phyloP scores from a whole-genome alignment of 2,888 invertebrate genomes.

The Hetaerina titia region DNA sequence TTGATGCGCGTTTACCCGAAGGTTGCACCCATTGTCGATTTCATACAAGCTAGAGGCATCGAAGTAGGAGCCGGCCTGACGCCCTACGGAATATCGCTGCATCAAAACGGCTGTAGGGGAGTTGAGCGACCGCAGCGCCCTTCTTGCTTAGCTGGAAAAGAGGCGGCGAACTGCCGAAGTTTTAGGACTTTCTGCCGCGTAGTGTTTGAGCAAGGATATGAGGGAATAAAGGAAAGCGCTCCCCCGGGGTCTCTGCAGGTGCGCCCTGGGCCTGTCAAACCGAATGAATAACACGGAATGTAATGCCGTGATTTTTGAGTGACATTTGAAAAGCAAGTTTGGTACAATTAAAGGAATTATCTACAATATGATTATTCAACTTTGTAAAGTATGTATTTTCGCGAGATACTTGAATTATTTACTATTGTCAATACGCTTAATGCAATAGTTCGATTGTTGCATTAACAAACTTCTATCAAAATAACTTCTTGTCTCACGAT shows the following conservation, averaged over 20 bases:
- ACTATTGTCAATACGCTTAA: too few species aligned
- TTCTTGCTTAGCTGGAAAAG: neutral
- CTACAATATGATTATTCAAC: too few species aligned
- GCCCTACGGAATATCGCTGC: constrained; percentile 56
- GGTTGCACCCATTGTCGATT: neutral
- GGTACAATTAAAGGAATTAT: too few species aligned
- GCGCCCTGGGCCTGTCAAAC: neutral
- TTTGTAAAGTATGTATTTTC: too few species aligned
- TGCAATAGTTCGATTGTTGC: too few species aligned
- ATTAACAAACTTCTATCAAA: too few species aligned
- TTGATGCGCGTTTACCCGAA: neutral
- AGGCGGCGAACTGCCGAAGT: constrained; percentile 50
- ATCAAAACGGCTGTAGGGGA: constrained; percentile 33
- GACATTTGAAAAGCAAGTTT: too few species aligned
- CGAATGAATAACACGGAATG: neutral
- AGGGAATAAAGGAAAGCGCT: neutral
- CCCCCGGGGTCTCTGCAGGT: neutral
- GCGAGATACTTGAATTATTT: too few species aligned
- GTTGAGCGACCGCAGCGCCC: constrained; percentile 45
- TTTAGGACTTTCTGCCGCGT: constrained; percentile 53
- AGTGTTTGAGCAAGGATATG: constrained; percentile 28
- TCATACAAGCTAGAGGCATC: neutral
- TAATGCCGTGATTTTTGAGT: too few species aligned
- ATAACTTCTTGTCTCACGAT: too few species aligned
- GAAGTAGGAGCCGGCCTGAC: constrained; percentile 49